Evolutionary conservation across 1,140 invertebrate species (phyloP).

Genomic region (Linepithema humile): DNA sequence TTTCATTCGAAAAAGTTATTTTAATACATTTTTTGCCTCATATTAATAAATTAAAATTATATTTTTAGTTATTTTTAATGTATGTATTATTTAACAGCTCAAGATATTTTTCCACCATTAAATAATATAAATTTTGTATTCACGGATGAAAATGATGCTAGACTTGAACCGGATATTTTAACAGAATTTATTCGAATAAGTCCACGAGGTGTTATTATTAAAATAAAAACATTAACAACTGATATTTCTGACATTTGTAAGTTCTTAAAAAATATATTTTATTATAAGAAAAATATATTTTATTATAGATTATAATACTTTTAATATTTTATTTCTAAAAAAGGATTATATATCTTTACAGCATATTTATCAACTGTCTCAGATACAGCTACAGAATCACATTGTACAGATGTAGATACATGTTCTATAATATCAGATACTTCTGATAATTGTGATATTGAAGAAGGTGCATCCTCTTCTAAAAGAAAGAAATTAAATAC

Average conservation of each 20-base stretch:
- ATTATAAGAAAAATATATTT: neutral
- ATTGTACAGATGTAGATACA: too few relatives aligned
- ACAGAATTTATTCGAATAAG: neutral
- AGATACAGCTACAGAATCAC: too few relatives aligned
- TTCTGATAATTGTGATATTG: neutral
- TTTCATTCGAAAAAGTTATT: neutral
- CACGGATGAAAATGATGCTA: neutral
- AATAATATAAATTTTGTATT: neutral
- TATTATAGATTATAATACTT: too few relatives aligned
- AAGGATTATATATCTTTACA: too few relatives aligned
- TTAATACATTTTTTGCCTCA: neutral
- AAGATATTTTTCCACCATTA: neutral
- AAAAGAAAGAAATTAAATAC: neutral
- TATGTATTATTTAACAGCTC: neutral
- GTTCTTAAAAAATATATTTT: neutral
- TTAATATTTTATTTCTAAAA: too few relatives aligned
- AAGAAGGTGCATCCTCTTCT: neutral
- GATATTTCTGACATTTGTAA: neutral
- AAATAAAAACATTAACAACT: neutral
- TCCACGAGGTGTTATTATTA: neutral
- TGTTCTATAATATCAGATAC: neutral
- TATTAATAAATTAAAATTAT: neutral
- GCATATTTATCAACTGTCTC: too few relatives aligned
- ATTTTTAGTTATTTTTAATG: too few relatives aligned
- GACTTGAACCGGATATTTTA: neutral